These are phyloP conservation scores for Thamnophis sirtalis DNA, from an alignment of 2,113 vertebrate species.

Conservation along the genomic window DNA sequence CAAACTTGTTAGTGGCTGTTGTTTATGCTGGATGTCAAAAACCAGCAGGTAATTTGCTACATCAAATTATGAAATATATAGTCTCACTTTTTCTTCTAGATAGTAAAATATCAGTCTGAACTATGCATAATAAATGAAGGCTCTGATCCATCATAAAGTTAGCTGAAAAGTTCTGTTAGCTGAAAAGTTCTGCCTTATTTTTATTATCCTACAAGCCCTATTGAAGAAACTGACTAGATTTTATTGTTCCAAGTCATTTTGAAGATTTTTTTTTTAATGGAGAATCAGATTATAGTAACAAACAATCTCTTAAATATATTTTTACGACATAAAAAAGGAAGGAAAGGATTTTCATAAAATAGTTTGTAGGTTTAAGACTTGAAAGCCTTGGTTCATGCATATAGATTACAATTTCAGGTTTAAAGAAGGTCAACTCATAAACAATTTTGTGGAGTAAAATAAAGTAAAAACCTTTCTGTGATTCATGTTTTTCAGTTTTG, in stretches of 20 bases:
- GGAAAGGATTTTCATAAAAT: neutral
- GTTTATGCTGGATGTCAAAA: neutral
- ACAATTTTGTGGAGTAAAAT: conserved; percentile 44
- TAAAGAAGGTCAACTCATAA: conserved; percentile 21
- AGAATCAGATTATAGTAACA: neutral
- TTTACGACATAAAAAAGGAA: neutral
- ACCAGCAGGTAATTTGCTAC: neutral
- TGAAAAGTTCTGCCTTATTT: neutral
- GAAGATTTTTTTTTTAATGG: neutral
- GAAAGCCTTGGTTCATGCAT: neutral
- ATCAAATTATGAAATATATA: neutral
- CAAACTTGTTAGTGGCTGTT: neutral
- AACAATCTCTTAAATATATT: neutral
- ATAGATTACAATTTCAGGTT: neutral
- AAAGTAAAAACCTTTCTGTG: conserved; percentile 85
- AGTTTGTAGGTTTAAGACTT: neutral
- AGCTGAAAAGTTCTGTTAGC: neutral
- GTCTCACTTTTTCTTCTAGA: neutral
- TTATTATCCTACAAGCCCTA: neutral
- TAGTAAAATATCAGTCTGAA: neutral
- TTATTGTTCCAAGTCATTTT: neutral
- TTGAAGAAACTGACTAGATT: neutral
- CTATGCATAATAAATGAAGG: neutral
- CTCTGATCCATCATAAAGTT: neutral
- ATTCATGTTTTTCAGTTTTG: conserved; percentile 92